A percentile compares a stretch with the other conserved stretches of the same genome.
Conservation (phyloP, 1,140 invertebrate species). For the Lutraria rhynchaena region DNA sequence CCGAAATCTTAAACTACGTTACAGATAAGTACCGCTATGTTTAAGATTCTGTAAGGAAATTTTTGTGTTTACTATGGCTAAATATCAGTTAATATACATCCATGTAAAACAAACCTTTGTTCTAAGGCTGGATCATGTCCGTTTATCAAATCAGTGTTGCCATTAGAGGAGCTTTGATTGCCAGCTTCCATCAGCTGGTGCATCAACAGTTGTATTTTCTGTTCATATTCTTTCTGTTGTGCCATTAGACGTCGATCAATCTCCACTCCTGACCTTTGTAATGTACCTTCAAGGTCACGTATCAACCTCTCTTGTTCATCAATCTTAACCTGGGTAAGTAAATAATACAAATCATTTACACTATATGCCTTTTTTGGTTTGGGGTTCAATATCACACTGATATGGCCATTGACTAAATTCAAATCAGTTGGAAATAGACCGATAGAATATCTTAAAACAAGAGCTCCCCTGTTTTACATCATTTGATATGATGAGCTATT, state of each 20-base stretch:
- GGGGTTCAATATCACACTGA: no score
- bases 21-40: no score
- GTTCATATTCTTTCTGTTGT: conserved; percentile 82
- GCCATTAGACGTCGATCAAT: conserved; percentile 80
- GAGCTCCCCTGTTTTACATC: no score
- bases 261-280: conserved; percentile 81
- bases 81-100: no score
- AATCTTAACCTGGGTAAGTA: conserved; percentile 82
- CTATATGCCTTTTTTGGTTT: no score
- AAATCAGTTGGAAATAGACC: no score
- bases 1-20: no score
- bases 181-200: conserved; percentile 78
- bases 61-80: no score
- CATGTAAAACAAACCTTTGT: conserved; percentile 33
- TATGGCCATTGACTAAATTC: no score
- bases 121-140: conserved; percentile 37
- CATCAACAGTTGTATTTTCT: conserved; percentile 82
- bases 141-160: conserved; percentile 23
- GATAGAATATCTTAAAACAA: no score
- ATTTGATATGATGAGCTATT: background rate
- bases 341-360: no score
- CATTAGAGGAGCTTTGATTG: conserved; percentile 4
- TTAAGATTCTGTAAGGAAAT: no score
- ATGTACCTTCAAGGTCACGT: conserved; percentile 79
- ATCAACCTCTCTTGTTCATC: conserved; percentile 82